A percentile compares a stretch with the other conserved stretches of the same genome.
Evolutionary conservation across 2,888 invertebrate species (phyloP).

Genomic region (Endotricha flammealis): DNA sequence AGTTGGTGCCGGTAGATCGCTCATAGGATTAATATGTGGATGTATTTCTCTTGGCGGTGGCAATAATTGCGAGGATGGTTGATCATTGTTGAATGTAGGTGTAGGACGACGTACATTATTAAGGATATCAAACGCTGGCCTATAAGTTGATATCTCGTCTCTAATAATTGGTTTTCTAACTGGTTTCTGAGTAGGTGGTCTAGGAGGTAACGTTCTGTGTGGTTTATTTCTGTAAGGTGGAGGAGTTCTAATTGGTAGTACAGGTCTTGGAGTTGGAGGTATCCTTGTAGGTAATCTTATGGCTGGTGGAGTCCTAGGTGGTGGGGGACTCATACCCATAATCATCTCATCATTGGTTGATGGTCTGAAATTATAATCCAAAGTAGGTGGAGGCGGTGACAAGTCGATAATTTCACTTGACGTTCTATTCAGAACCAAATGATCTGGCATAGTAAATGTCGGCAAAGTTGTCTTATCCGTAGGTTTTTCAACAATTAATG

Average conservation of each 20-base stretch:
- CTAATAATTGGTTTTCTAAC: slow-evolving; percentile 48
- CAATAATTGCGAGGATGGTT: slow-evolving; percentile 58
- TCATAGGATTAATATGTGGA: slow-evolving; percentile 33
- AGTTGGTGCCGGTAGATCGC: slow-evolving; percentile 33
- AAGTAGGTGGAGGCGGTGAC: slow-evolving; percentile 70
- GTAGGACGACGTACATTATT: slow-evolving; percentile 58
- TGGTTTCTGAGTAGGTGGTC: slow-evolving; percentile 48
- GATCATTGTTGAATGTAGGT: slow-evolving; percentile 45
- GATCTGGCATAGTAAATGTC: slow-evolving; percentile 47
- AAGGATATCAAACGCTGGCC: slow-evolving; percentile 56
- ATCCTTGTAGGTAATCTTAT: slow-evolving; percentile 44
- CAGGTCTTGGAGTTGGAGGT: slow-evolving; percentile 48
- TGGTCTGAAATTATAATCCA: slow-evolving; percentile 62
- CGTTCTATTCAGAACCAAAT: slow-evolving; percentile 45
- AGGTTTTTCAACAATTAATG: slow-evolving; percentile 53
- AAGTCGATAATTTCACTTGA: slow-evolving; percentile 66
- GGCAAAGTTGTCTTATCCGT: slow-evolving; percentile 49
- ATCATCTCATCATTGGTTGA: slow-evolving; percentile 68
- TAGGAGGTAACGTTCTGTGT: slow-evolving; percentile 48
- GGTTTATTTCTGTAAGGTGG: slow-evolving; percentile 56
- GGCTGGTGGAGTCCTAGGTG: slow-evolving; percentile 49
- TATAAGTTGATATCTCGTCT: slow-evolving; percentile 66
- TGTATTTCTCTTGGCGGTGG: slow-evolving; percentile 57
- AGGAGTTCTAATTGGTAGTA: slow-evolving; percentile 48
- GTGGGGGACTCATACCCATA: slow-evolving; percentile 78